Percentiles rank a stretch among this genome's conserved stretches.
Conservation (phyloP, 2,888 invertebrate species). For the Tolmerus cingulatus region DNA sequence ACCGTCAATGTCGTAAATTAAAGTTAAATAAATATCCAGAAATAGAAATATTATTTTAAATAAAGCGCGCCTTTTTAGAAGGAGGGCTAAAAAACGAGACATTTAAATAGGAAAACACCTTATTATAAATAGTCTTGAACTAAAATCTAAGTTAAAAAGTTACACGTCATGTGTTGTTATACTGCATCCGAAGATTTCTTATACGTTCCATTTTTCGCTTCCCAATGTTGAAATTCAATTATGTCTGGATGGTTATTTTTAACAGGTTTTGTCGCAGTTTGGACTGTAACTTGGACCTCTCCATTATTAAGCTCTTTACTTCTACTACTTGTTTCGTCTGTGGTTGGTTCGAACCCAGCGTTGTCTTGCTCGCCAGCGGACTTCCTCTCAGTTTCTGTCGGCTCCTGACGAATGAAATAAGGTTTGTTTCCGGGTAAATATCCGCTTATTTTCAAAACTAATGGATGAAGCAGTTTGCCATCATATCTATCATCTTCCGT, state of each 20-base stretch:
- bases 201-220: constrained; percentile 38
- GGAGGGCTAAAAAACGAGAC: not conserved
- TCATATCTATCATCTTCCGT: constrained; percentile 71
- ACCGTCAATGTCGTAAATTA: not conserved
- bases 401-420: constrained; percentile 61
- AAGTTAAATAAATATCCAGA: too few species aligned
- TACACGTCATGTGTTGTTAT: constrained; percentile 10
- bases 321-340: not conserved
- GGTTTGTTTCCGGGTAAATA: constrained; percentile 69
- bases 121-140: not conserved
- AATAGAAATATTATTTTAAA: too few species aligned
- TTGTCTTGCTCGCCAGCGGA: constrained; percentile 49
- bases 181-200: constrained; percentile 31
- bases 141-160: not conserved
- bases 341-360: constrained; percentile 25
- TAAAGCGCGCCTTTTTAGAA: not conserved
- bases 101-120: not conserved
- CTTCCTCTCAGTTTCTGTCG: constrained; percentile 31
- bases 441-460: constrained; percentile 68
- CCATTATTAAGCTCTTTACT: not conserved
- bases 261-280: not conserved
- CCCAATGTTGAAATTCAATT: constrained; percentile 46
- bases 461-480: constrained; percentile 72
- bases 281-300: not conserved
- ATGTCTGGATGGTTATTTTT: constrained; percentile 41